These are phyloP conservation scores for Hydriomena furcata DNA, from an alignment of 2,888 invertebrate genomes.

Conservation along the genomic window DNA sequence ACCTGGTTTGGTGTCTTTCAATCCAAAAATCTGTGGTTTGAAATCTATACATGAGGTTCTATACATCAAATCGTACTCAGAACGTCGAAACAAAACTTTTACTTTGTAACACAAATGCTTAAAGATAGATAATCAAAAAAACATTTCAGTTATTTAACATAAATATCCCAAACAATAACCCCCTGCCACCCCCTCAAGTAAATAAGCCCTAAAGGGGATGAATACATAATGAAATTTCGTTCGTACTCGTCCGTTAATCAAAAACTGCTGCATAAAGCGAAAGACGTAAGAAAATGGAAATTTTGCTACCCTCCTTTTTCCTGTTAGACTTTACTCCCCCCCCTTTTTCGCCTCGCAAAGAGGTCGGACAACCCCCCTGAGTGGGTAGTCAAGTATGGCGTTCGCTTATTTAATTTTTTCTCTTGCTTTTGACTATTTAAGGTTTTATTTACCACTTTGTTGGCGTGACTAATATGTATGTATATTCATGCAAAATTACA, in stretches of 20 bases:
- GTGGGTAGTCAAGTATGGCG: slow-evolving; percentile 43
- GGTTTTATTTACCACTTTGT: too few relatives aligned
- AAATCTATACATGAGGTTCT: too few relatives aligned
- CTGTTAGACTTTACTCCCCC: slow-evolving; percentile 70
- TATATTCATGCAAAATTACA: too few relatives aligned
- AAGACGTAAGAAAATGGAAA: slow-evolving; percentile 83
- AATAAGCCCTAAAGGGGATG: slow-evolving; percentile 63
- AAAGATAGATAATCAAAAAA: slow-evolving; percentile 3
- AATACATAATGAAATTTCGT: slow-evolving; percentile 82
- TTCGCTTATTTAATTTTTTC: slow-evolving; percentile 34
- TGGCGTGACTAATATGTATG: too few relatives aligned
- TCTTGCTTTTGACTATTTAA: too few relatives aligned
- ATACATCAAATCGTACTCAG: too few relatives aligned
- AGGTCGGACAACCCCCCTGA: slow-evolving; percentile 64
- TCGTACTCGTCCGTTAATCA: slow-evolving; percentile 80
- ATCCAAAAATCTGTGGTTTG: too few relatives aligned
- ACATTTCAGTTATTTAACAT: slow-evolving; percentile 17
- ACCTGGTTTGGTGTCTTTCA: too few relatives aligned
- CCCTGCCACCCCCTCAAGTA: slow-evolving; percentile 23
- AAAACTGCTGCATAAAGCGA: slow-evolving; percentile 79
- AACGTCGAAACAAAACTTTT: too few relatives aligned
- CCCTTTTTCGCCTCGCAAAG: slow-evolving; percentile 69
- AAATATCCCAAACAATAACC: slow-evolving; percentile 21
- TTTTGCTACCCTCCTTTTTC: slow-evolving; percentile 84
- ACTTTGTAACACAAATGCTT: too few relatives aligned